Evolutionary conservation across 2,888 invertebrate genomes (phyloP), one percentile per base, ranked within the genome.

Genomic region (Melinaea menophilus): DNA sequence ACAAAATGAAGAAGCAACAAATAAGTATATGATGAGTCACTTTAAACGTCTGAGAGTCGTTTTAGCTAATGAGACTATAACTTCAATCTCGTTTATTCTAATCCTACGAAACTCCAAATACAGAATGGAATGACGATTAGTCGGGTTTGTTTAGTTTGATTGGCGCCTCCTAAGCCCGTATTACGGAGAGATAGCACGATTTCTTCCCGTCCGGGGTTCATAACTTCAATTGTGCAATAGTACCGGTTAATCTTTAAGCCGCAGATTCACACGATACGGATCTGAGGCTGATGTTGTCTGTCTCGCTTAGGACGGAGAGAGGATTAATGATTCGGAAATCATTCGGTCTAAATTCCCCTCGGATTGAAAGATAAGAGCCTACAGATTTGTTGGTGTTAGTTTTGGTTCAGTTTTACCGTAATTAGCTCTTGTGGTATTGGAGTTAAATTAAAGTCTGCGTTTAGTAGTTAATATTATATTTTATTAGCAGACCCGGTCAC

Each of bases 241-340:
- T 74, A 78, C 81, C 80, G 78, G 85, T 84, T 90, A 89, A 88
- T 89, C 87, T 85, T 79, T 82, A 82, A 85, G 81, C 84, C 84
- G 72, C 78, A 77, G 82, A 82, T 84, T 86, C 84, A 79, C 82
- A 81, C 82, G 89, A 89, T 88, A 87, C 82, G 82, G 84, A 88
- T 90, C 88, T 83, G 81, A 88, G 86, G 88, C 85, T 83, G 86
- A 86, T 87, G 90, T 87, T 89, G 90, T 90, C 88, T 89, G 84
- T 90, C 90, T 90, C 86, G 85, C 90, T 90, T 89, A 90, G 86
- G 81, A 79, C 79, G 83, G 81, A 82, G 84, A 85, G 84, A 81
- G 79, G 82, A 85, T 90, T 89, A 90, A 90, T 90, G 90, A 87
- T 85, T 86, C 81, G 90, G 89, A 90, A 90, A 88, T 90, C 86